Percentiles rank a stretch among this genome's conserved stretches.
Conservation (phyloP, 1,140 invertebrate species). For the Drosophila biarmipes region DNA sequence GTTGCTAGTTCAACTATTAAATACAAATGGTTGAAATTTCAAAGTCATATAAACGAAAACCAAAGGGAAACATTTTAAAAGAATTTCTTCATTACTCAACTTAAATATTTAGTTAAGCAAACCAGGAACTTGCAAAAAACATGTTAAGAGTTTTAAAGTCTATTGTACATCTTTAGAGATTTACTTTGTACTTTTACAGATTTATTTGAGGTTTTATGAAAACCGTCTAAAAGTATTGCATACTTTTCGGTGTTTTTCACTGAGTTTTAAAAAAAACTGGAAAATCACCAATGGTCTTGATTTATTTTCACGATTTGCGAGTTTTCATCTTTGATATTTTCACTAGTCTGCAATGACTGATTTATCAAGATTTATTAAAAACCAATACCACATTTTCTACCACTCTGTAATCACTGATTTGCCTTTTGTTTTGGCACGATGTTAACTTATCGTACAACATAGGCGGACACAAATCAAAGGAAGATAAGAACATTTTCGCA, state of each 20-base stretch:
- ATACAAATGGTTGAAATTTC: conserved; percentile 4
- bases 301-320: not conserved
- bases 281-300: too few species aligned
- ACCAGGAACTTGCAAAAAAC: not conserved
- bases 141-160: too few species aligned
- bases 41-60: conserved; percentile 7
- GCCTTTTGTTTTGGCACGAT: conserved; percentile 2
- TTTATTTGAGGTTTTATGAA: too few species aligned
- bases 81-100: not conserved
- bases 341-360: not conserved
- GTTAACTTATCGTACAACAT: conserved; percentile 39
- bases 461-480: conserved; percentile 19
- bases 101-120: not conserved
- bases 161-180: too few species aligned
- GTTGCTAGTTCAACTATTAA: not conserved
- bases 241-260: not conserved
- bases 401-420: conserved; percentile 7
- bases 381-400: not conserved
- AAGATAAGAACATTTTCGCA: conserved; percentile 35
- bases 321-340: not conserved
- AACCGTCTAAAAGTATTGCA: not conserved
- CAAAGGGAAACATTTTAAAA: not conserved
- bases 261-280: too few species aligned
- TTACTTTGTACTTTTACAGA: too few species aligned
- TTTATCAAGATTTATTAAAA: not conserved